Conservation (phyloP, 2,797 vertebrate species). For the Heliangelus exortis region DNA sequence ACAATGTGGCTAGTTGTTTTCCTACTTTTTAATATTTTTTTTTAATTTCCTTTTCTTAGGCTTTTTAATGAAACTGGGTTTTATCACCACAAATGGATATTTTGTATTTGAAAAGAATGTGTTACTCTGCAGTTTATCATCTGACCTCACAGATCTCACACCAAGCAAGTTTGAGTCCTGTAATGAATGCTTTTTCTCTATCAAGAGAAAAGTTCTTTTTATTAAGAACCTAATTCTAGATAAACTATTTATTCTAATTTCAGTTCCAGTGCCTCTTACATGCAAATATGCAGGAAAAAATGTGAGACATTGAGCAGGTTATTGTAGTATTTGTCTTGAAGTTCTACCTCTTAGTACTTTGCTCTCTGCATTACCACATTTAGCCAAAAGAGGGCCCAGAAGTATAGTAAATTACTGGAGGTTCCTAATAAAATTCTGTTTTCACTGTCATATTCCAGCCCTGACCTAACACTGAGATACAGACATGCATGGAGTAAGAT, state of each 20-base stretch:
- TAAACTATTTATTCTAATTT: background rate
- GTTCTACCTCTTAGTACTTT: background rate
- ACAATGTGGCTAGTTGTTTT: background rate
- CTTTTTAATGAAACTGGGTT: background rate
- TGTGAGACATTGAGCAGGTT: background rate
- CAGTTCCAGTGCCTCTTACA: background rate
- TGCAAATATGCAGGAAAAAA: fast-evolving
- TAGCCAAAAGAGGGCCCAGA: conserved; percentile 49
- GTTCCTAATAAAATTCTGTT: background rate
- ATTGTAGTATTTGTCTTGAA: background rate
- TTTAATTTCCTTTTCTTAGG: background rate
- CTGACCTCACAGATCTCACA: background rate
- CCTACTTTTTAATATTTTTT: background rate
- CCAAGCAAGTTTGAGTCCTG: background rate
- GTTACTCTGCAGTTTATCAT: background rate
- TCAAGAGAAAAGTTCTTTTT: too few relatives aligned
- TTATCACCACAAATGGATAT: background rate
- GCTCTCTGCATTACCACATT: background rate
- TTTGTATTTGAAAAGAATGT: background rate
- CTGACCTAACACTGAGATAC: background rate
- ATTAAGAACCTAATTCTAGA: background rate
- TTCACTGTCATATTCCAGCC: background rate
- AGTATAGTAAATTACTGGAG: background rate
- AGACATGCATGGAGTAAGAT: background rate
- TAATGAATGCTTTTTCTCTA: background rate